phyloP scores from a whole-genome alignment of 2,113 vertebrate species.

The Thymallus thymallus region DNA sequence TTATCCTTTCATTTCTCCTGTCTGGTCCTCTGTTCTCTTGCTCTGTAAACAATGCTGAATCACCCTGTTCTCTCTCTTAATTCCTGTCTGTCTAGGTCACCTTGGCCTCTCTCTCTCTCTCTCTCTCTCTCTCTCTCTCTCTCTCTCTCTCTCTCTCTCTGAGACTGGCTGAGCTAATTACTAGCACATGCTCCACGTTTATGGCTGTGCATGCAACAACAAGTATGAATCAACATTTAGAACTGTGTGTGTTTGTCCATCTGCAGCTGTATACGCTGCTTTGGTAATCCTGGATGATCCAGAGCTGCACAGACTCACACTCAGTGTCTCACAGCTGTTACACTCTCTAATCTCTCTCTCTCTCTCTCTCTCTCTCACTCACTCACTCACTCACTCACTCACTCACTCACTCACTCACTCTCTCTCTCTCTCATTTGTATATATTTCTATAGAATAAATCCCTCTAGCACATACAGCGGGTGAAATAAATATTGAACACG shows the following conservation, averaged over 20 bases:
- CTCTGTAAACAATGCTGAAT: slow-evolving; percentile 34
- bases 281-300: slow-evolving; percentile 79
- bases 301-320: slow-evolving; percentile 72
- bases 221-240: slow-evolving; percentile 4
- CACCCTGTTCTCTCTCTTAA: slow-evolving; percentile 35
- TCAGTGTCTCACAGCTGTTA: slow-evolving; percentile 74
- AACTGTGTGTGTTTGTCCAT: not conserved
- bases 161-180: slow-evolving; percentile 11
- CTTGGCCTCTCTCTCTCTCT: slow-evolving; percentile 20
- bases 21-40: slow-evolving; percentile 10
- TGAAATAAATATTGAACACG: too few species aligned
- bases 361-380: slow-evolving; percentile 1
- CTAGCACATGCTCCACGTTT: slow-evolving; percentile 6
- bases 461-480: too few species aligned
- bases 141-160: not conserved
- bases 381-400: slow-evolving; percentile 32
- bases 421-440: not conserved
- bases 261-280: slow-evolving; percentile 62
- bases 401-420: slow-evolving; percentile 11
- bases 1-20: slow-evolving; percentile 21
- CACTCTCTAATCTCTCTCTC: slow-evolving; percentile 49
- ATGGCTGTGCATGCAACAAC: not conserved
- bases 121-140: slow-evolving; percentile 1
- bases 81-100: not conserved
- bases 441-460: slow-evolving; percentile 14